Evolutionary conservation across 2,797 vertebrate genomes (phyloP), one percentile per base, ranked within the genome.

Genomic region (Haliaeetus vocifer): DNA sequence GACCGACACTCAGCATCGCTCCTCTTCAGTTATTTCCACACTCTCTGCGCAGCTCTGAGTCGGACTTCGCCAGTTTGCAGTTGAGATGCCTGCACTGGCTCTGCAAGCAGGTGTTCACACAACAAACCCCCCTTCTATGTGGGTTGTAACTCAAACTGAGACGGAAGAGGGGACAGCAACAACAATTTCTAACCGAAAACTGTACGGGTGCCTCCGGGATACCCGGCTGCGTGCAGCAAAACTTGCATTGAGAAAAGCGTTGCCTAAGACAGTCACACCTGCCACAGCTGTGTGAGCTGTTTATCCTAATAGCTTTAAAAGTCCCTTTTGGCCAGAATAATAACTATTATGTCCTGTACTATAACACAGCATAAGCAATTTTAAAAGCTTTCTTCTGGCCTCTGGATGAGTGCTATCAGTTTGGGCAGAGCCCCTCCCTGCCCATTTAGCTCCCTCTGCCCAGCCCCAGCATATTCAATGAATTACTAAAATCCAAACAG

Each of bases 1-100:
- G 23, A 29, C 11, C 3, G 0, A 10, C 8, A 3, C 9, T 15
- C 28, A 6, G 13, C 49, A 40, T 0, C 0, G 0, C 37, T 55
- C 20, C 66, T 33, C 50, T 52, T 6, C 15, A 5, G 66, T 15
- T 3, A 1, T 6, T 13, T 37, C 61, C 61, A 11, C 0, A 1
- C 33, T 22, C 62, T 14, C 58, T 0, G 13, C 1, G 14, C 52
- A n/a, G n/a, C 75, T 77, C 37, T 7, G 2, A 5, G 56, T 40
- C 1, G 14, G 42, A 29, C 67, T 4, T 3, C 8, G 26, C 18
- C 37, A 3, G 25, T 45, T 17, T 59, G 35, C 71, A n/a, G 5
- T 3, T 35, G 2, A 19, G 50, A 62, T 6, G 65, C 6, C 44
- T 19, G 31, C 56, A 10, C 23, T 1, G 3, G 42, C 70, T 72